Evolutionary conservation across 2,797 vertebrate genomes (phyloP), one percentile per base, ranked within the genome.

Genomic region (Intellagama lesueurii): DNA sequence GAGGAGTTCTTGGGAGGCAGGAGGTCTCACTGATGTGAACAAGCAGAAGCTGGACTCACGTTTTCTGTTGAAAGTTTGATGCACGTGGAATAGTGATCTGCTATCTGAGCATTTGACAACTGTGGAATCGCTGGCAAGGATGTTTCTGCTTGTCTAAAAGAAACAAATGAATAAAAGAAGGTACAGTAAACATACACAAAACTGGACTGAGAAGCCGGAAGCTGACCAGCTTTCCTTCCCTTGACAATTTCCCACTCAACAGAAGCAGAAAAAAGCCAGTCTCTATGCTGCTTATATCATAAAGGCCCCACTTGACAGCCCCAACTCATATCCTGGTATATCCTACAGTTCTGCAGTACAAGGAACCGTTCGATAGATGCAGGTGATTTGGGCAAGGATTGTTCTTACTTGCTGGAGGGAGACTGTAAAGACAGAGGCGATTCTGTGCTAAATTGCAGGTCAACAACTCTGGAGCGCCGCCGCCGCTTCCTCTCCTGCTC

Each of bases 41-140:
- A 3, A 70, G 52, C 35, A 24, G 66, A 82, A 22, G 30, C 1
- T 60, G 12, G 66, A 98, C 98, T 98, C 96, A 99, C 99, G 72
- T 99, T 99, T 96, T 99, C 98, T 7, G 98, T 95, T 83, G 98
- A 99, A 30, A 99, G 98, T 91, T 98, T 99, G 96, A 99, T 99
- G 94, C 99, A 99, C 77, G 98, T 98, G 73, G 98, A 98, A 92
- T 99, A 99, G 95, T 99, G 99, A 68, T 99, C 98, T 1, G 98
- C 97, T 93, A 99, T 99, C 96, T 99, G 98, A 0, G 97, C 96
- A 88, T 98, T 98, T 68, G 95, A 98, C 94, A 99, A 95, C 64
- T 97, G 98, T 12, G 98, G 97, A 56, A 97, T 93, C 0, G 96
- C 94, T 28, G 98, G 95, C 44, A 91, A 93, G 30, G 97, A 96